Evolutionary conservation across 2,888 invertebrate genomes (phyloP).

Genomic region (Ashinkailepas kermadecensis): DNA sequence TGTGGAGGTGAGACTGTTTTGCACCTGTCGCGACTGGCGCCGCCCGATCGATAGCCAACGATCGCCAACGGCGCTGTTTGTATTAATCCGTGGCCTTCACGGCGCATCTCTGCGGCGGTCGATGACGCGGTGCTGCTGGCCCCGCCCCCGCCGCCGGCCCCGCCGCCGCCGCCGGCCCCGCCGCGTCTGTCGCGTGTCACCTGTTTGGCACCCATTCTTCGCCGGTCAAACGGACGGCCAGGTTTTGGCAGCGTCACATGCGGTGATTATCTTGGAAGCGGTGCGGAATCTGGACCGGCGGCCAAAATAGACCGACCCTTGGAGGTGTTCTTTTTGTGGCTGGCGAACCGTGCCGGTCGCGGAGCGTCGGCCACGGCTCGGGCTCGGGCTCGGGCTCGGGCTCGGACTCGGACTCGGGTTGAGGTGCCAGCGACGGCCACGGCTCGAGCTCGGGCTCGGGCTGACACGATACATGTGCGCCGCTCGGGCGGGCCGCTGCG

Average conservation of each 20-base stretch:
- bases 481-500: neutral
- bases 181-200: neutral
- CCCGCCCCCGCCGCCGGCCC: neutral
- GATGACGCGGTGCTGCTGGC: neutral
- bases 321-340: neutral
- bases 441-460: neutral
- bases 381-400: neutral
- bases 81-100: neutral
- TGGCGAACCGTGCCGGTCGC: neutral
- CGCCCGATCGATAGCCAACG: neutral
- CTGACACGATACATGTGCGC: neutral
- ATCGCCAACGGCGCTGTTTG: neutral
- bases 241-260: neutral
- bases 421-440: neutral
- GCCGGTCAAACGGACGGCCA: neutral
- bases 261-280: constrained; percentile 17
- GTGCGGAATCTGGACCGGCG: neutral
- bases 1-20: neutral
- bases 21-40: neutral
- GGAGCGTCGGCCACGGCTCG: neutral
- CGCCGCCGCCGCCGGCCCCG: neutral
- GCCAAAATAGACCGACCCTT: neutral
- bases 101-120: neutral
- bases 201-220: constrained; percentile 1
- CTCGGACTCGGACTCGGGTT: neutral